Evolutionary conservation across 2,797 vertebrate genomes (phyloP), one percentile per base, ranked within the genome.

Genomic region (Enoplosus armatus): DNA sequence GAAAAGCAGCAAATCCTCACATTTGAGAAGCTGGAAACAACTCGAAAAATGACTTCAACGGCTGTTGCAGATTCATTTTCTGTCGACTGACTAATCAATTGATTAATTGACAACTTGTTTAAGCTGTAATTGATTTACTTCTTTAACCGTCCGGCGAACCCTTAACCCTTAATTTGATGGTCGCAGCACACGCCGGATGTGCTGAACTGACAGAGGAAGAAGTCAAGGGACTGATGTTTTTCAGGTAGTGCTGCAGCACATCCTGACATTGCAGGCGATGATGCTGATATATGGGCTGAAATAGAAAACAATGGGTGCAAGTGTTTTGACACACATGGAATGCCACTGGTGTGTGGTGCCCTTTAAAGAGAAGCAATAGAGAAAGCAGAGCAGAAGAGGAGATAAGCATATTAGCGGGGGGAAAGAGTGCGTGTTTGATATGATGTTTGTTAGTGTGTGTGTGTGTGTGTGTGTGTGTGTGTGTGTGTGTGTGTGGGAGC

Each of bases 321-420:
- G 43, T 50, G 67, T 67, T 77, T 15, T 55, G 29, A 77, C n/a
- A 58, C 22, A 53, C 29, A 56, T 1, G 0, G 8, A 29, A 65
- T 47, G 14, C 15, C 47, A 50, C 24, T 6, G 5, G 43, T 62
- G 26, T 47, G 31, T 37, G 53, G 41, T 75, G 75, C 69, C 63
- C 83, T 83, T 85, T 76, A 54, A 43, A 81, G 67, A 78, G 77
- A n/a, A 53, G 65, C 35, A 75, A 45, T 27, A 9, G 27, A 50
- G 31, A 29, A 53, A 37, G 53, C 39, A 16, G 50, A 53, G 14
- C 24, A 35, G 16, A 66, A 10, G 29, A 26, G 43, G 24, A n/a
- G 54, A 70, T 64, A 50, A 75, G 62, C 47, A 75, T 41, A 68
- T 56, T 43, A 31, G n/a, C n/a, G n/a, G n/a, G n/a, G 51, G 9